Conservation (phyloP, 2,797 vertebrate species). For the Tangara arthus region DNA sequence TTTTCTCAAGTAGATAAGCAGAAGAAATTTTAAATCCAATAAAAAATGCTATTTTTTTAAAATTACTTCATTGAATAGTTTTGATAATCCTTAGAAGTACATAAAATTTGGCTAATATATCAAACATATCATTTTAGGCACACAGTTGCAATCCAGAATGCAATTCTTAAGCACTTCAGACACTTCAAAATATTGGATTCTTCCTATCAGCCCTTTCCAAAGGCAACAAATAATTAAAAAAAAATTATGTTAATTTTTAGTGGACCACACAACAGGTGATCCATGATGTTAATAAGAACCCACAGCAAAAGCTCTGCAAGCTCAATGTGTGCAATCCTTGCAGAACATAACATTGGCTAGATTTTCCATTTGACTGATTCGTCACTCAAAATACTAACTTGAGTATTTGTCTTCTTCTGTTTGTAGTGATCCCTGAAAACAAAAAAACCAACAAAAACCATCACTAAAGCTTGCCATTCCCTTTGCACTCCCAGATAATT, state of each 20-base stretch:
- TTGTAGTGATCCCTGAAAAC: neutral
- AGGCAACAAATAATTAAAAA: neutral
- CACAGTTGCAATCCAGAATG: neutral
- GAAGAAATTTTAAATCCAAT: neutral
- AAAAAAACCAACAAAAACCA: neutral
- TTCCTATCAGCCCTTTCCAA: neutral
- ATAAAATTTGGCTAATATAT: neutral
- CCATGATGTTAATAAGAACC: neutral
- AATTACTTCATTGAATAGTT: neutral
- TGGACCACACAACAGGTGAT: neutral
- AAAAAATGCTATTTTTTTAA: neutral
- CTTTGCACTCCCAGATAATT: neutral
- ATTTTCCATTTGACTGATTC: neutral
- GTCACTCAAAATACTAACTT: neutral
- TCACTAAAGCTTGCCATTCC: neutral
- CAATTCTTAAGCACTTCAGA: neutral
- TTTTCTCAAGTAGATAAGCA: neutral
- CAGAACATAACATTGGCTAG: neutral
- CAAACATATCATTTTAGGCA: neutral
- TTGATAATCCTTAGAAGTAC: neutral
- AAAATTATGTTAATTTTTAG: neutral
- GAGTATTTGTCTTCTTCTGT: neutral
- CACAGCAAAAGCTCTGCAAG: neutral
- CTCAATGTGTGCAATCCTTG: accelerated
- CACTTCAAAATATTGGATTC: neutral